phyloP scores from a whole-genome alignment of 2,113 vertebrate genomes.

The Ceyx margarethae region DNA sequence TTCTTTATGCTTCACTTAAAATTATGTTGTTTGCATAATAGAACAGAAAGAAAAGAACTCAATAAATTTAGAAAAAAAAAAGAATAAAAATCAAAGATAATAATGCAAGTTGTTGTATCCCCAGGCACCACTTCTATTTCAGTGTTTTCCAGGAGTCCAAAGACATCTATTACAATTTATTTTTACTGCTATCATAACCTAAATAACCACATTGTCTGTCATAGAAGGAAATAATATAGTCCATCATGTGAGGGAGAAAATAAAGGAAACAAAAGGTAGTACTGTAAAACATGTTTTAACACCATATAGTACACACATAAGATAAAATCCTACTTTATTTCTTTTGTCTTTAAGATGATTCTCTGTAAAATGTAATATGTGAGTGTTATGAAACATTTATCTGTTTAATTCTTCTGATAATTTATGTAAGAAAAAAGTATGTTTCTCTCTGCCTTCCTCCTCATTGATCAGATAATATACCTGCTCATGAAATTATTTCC shows the following conservation, averaged over 20 bases:
- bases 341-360: not conserved
- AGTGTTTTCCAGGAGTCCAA: not conserved
- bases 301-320: not conserved
- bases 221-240: not conserved
- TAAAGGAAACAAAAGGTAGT: not conserved
- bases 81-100: not conserved
- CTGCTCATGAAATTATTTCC: not conserved
- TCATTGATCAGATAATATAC: not conserved
- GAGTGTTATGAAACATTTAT: not conserved
- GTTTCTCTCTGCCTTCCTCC: not conserved
- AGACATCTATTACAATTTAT: not conserved
- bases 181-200: not conserved
- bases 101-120: not conserved
- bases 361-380: not conserved
- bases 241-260: not conserved
- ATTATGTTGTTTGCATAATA: not conserved
- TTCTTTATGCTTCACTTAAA: not conserved
- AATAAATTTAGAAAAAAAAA: not conserved
- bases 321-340: rapidly evolving
- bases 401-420: not conserved
- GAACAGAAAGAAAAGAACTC: not conserved
- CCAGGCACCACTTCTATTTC: not conserved
- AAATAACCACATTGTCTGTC: not conserved
- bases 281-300: not conserved
- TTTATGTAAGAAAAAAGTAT: not conserved